phyloP scores from a whole-genome alignment of 1,140 invertebrate species.

The Zaprionus tsacasi region DNA sequence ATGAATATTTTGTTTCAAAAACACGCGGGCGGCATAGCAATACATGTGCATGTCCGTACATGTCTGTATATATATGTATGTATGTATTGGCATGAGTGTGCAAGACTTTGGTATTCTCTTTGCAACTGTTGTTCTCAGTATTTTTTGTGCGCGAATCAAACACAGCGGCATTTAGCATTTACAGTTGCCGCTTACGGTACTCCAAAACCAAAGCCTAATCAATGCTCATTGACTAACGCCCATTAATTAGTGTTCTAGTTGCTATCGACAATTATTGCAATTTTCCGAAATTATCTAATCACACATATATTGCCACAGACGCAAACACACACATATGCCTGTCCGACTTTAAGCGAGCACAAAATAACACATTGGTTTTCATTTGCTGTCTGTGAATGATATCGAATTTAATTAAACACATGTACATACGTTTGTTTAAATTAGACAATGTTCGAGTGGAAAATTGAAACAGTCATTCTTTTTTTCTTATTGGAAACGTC shows the following conservation, averaged over 20 bases:
- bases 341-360: no score
- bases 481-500: conserved; percentile 15
- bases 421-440: conserved; percentile 39
- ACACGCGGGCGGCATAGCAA: conserved; percentile 14
- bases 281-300: conserved; percentile 74
- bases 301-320: conserved; percentile 19
- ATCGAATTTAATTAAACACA: not conserved
- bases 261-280: conserved; percentile 41
- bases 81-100: not conserved
- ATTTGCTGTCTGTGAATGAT: conserved; percentile 2
- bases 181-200: conserved; percentile 11
- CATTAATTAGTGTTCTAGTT: conserved; percentile 35
- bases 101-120: conserved; percentile 15
- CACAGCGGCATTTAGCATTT: conserved; percentile 4
- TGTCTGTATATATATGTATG: not conserved
- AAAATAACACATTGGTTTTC: conserved; percentile 34
- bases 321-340: not conserved
- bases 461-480: conserved; percentile 34
- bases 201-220: conserved; percentile 12
- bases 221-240: conserved; percentile 18
- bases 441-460: conserved; percentile 16
- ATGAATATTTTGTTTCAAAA: conserved; percentile 7
- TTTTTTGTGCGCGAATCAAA: not conserved
- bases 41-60: not conserved
- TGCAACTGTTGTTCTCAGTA: conserved; percentile 13